Evolutionary conservation across 2,888 invertebrate species (phyloP), one percentile per base, ranked within the genome.

Genomic region (Molanna angustata): DNA sequence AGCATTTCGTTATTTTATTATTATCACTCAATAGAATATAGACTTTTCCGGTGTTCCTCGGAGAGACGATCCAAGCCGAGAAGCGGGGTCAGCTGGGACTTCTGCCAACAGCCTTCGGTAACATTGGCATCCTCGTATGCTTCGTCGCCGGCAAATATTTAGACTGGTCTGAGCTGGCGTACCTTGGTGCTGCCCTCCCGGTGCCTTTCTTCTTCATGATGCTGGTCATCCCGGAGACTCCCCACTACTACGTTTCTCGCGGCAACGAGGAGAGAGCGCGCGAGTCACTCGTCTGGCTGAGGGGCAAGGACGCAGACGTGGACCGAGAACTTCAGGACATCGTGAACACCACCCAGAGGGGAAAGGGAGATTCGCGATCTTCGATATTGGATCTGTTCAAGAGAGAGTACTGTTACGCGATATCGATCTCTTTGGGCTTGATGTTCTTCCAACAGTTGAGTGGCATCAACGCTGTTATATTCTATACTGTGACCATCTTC

Each of bases 391-490:
- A 91, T 64, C 72, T 94, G 11, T 80, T 88, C 62, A 75, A 76
- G 35, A 79, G 75, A 31, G 82, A 80, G 61, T 85, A 94, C 65
- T 66, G 86, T 44, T 87, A 86, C 62, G 91, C 95, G 0, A 70
- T 96, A 33, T 68, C 85, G 1, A 90, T 96, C 59, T 86, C 90
- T 0, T 71, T 95, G 20, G 89, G 91, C 0, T 78, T 97, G 47
- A 96, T 96, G 95, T 83, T 94, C 62, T 94, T 96, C 75, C 97
- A 97, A 76, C 97, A 97, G 69, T 73, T 94, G 62, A 90, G 89
- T 65, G 96, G 96, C 41, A 96, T 96, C 61, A 97, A 97, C 69
- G 95, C 94, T 7, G 88, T 97, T 35, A 93, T 97, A 66, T 96
- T 96, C 70, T 96, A 95, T 67, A 90, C 94, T 3, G 87, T 86